Evolutionary conservation across 2,797 vertebrate genomes (phyloP), one percentile per base, ranked within the genome.

Genomic region (Pangasius djambal): DNA sequence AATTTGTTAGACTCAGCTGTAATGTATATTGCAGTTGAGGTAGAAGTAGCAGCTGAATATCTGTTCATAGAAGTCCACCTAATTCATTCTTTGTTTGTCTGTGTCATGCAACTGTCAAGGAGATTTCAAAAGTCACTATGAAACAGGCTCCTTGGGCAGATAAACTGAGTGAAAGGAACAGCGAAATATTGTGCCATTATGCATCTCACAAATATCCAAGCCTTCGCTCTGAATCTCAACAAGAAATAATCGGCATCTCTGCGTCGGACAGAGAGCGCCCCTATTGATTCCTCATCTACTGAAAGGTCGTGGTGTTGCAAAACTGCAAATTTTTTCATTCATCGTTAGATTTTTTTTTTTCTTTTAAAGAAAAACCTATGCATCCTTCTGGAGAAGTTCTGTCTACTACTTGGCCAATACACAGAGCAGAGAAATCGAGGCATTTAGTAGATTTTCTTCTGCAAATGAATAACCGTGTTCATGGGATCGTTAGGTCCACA

Each of bases 41-140:
- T 9, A 22, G 69, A 72, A 72, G 22, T 72, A 72, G 22, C 44
- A 48, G 4, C 40, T 48, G 72, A 75, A 75, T 75, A 48, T 25
- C 40, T 75, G 40, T 31, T 79, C 5, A 4, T 34, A 57, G 18
- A 34, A 18, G 34, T 59, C 40, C 15, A 31, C 52, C 52, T 31
- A 40, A 48, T 13, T 75, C 20, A 44, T 75, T 81, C 10, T 37
- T 50, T 89, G 25, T 34, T 44, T 89, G 31, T 91, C 40, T 89
- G 87, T 89, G 87, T 70, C 40, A 25, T 78, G 90, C 65, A 75
- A 83, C 88, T 87, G 88, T 72, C 82, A 81, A 86, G 55, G 85
- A 89, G 83, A 61, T 91, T 92, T 89, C 20, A 92, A 72, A 92
- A 90, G 83, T 89, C 86, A 89, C 16, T 63, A 65, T 87, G 34